These are phyloP conservation scores for Chelon labrosus DNA, from an alignment of 2,797 vertebrate genomes.

Conservation along the genomic window DNA sequence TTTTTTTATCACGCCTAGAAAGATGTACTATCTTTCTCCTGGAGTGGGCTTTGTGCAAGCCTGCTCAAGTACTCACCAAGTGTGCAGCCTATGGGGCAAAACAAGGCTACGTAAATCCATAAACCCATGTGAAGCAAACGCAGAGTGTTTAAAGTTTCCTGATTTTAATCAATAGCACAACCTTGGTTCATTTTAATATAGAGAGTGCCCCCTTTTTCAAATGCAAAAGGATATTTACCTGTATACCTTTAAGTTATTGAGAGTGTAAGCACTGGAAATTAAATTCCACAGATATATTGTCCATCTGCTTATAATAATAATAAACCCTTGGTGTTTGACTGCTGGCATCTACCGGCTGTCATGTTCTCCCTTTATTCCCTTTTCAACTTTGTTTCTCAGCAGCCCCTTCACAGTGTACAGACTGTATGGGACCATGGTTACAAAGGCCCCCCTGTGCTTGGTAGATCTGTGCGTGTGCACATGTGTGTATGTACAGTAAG, in stretches of 20 bases:
- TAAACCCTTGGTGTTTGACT: constrained; percentile 44
- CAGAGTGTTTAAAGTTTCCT: constrained; percentile 66
- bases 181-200: constrained; percentile 78
- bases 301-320: constrained; percentile 54
- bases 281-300: constrained; percentile 55
- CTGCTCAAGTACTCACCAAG: constrained; percentile 34
- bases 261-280: constrained; percentile 52
- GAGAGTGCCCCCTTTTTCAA: constrained; percentile 47
- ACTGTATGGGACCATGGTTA: constrained; percentile 13
- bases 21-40: constrained; percentile 38
- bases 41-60: constrained; percentile 9
- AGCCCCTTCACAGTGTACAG: constrained; percentile 14
- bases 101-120: constrained; percentile 68
- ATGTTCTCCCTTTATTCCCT: constrained; percentile 27
- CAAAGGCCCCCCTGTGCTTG: too few species aligned
- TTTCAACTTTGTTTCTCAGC: constrained; percentile 21
- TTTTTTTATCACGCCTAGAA: constrained; percentile 23
- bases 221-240: constrained; percentile 69
- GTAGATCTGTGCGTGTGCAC: constrained; percentile 6
- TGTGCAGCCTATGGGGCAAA: constrained; percentile 55
- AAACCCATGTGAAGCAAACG: constrained; percentile 58
- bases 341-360: constrained; percentile 10
- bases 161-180: constrained; percentile 72
- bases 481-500: constrained; percentile 22
- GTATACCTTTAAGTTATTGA: constrained; percentile 66